These are phyloP conservation scores for Semnopithecus entellus DNA, from an alignment of 2,113 vertebrate genomes.

Conservation along the genomic window DNA sequence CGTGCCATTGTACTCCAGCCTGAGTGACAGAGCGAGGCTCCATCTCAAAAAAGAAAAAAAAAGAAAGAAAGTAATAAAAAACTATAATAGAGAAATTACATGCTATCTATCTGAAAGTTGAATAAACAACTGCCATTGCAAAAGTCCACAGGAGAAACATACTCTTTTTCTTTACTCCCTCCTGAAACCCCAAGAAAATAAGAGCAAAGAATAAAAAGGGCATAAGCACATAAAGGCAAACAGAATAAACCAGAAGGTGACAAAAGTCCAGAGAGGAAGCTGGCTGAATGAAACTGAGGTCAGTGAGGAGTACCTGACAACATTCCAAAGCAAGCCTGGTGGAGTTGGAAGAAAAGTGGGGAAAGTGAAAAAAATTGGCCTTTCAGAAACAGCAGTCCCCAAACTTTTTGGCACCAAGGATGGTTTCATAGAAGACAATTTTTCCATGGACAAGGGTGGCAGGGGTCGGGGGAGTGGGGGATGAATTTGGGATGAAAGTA, in stretches of 20 bases:
- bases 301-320: no score
- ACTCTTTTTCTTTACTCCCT: not conserved
- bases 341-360: not conserved
- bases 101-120: not conserved
- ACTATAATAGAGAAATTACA: not conserved
- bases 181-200: not conserved
- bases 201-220: not conserved
- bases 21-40: not conserved
- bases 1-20: not conserved
- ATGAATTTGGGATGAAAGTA: no score
- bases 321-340: not conserved
- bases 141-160: not conserved
- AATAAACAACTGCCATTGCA: not conserved
- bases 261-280: not conserved
- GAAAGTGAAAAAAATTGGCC: not conserved
- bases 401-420: no score
- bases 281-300: not conserved
- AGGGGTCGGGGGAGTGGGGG: no score
- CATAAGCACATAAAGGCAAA: not conserved
- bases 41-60: not conserved
- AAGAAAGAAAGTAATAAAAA: not conserved
- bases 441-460: no score
- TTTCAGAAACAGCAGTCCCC: not conserved
- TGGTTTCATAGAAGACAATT: no score
- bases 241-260: not conserved